A percentile compares a stretch with the other conserved stretches of the same genome.
These are phyloP conservation scores for Meiosimyza decipiens DNA, from an alignment of 2,888 invertebrate genomes.

Conservation along the genomic window DNA sequence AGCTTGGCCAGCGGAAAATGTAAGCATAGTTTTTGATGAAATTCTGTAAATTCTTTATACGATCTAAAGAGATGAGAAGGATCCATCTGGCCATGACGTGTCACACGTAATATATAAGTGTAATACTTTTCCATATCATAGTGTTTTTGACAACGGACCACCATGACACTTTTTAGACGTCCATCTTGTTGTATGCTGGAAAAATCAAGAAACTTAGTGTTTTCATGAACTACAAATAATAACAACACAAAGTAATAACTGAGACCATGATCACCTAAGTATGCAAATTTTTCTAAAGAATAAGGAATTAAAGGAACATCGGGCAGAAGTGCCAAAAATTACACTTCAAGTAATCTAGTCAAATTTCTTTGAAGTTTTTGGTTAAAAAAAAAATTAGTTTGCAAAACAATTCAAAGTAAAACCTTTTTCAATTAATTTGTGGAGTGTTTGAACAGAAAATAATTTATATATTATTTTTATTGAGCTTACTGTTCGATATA, in stretches of 20 bases:
- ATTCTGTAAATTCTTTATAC: constrained; percentile 96
- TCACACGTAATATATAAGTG: constrained; percentile 88
- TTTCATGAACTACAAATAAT: neutral
- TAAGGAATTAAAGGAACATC: no score
- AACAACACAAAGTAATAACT: neutral
- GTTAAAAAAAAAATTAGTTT: no score
- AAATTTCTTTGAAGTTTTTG: no score
- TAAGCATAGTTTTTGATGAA: constrained; percentile 92
- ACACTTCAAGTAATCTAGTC: no score
- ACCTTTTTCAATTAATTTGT: no score
- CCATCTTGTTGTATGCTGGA: constrained; percentile 89
- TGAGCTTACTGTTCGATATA: no score
- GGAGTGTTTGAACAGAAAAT: no score
- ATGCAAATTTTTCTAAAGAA: no score
- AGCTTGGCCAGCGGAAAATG: constrained; percentile 92
- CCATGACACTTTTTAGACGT: constrained; percentile 83
- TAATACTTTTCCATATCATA: constrained; percentile 98
- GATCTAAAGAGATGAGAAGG: constrained; percentile 91
- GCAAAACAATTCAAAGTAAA: no score
- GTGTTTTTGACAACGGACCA: constrained; percentile 91
- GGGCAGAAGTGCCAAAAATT: no score
- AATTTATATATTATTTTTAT: no score
- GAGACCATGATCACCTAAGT: neutral
- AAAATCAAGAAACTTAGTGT: constrained; percentile 37
- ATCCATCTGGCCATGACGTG: constrained; percentile 85